Conservation (phyloP, 2,888 invertebrate species). For the Antheraea yamamai region DNA sequence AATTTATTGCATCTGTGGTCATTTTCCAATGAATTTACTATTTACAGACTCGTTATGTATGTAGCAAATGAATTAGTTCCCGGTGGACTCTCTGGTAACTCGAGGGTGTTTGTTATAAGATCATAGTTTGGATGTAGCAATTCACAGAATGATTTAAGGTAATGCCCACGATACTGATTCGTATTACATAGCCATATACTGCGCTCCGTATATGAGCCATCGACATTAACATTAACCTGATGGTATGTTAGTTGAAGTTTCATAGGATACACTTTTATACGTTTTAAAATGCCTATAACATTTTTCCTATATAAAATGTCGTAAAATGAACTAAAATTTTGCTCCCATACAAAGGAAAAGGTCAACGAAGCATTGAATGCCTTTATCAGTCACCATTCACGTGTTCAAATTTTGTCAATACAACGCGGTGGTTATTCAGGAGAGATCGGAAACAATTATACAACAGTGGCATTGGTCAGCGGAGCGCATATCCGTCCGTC, state of each 20-base stretch:
- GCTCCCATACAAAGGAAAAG: constrained; percentile 33
- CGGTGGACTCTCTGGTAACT: no score
- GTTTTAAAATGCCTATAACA: neutral
- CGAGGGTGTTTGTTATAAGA: no score
- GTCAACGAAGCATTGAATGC: constrained; percentile 51
- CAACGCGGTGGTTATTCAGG: constrained; percentile 69
- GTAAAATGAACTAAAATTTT: constrained; percentile 24
- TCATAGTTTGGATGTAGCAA: no score
- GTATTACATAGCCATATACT: neutral
- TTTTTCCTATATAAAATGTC: neutral
- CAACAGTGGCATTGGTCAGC: constrained; percentile 76
- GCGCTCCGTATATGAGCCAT: neutral
- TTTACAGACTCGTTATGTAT: no score
- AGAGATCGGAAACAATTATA: constrained; percentile 81
- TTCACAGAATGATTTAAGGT: no score
- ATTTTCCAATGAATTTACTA: no score
- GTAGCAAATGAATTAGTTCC: no score
- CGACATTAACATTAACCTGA: neutral
- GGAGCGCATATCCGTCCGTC: constrained; percentile 75
- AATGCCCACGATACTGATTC: no score
- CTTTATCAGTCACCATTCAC: constrained; percentile 62
- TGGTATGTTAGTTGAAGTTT: neutral
- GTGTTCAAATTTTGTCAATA: constrained; percentile 75
- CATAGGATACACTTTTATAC: neutral
- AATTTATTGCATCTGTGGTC: no score